These are phyloP conservation scores for Channallabes apus DNA, from an alignment of 2,797 vertebrate species.

Conservation along the genomic window DNA sequence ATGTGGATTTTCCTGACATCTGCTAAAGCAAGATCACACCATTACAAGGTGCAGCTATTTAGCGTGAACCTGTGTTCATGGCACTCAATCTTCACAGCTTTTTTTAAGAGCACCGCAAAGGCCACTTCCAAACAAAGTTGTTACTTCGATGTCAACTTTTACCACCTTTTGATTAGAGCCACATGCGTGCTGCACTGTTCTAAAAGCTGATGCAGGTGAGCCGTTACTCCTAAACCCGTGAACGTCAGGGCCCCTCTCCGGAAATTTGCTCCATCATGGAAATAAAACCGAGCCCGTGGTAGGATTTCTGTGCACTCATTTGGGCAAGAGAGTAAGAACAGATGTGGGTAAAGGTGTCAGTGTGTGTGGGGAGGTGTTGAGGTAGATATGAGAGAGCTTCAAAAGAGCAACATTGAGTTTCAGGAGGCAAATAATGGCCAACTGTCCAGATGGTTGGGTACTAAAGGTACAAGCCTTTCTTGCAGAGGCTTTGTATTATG, in stretches of 20 bases:
- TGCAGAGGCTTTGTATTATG: neutral
- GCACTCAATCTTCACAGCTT: constrained; percentile 40
- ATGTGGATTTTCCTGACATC: constrained; percentile 12
- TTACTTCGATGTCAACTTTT: constrained; percentile 58
- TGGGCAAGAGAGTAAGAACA: constrained; percentile 25
- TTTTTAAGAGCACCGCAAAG: constrained; percentile 55
- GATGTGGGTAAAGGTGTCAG: constrained; percentile 21
- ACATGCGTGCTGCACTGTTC: constrained; percentile 51
- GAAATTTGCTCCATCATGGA: constrained; percentile 47
- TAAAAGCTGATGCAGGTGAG: constrained; percentile 26
- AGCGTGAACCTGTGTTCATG: constrained; percentile 54
- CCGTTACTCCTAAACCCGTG: constrained; percentile 5
- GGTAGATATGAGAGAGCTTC: neutral
- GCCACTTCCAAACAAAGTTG: constrained; percentile 54
- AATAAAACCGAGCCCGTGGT: constrained; percentile 36
- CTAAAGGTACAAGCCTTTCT: neutral
- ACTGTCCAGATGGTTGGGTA: constrained; percentile 46
- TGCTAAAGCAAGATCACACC: constrained; percentile 22
- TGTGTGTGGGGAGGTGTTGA: constrained; percentile 4
- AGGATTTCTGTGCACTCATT: constrained; percentile 26
- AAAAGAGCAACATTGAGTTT: constrained; percentile 54
- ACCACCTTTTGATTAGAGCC: constrained; percentile 52
- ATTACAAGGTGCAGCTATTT: constrained; percentile 34
- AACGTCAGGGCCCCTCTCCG: constrained; percentile 22
- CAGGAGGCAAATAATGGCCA: constrained; percentile 55